Evolutionary conservation across 2,797 vertebrate genomes (phyloP).

Genomic region (Sylvia borin): DNA sequence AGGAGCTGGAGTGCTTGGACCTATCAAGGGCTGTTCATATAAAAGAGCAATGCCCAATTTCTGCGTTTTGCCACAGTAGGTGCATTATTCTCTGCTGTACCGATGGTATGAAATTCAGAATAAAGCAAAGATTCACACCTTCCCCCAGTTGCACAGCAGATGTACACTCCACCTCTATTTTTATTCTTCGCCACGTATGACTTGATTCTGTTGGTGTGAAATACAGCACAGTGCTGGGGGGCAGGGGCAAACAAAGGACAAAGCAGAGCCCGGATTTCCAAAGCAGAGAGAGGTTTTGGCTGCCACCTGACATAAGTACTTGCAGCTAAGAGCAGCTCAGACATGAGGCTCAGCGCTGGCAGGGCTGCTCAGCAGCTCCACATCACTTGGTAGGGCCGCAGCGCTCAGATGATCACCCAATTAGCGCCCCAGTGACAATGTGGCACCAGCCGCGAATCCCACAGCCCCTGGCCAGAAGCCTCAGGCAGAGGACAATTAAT

Average conservation of each 20-base stretch:
- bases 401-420: constrained; percentile 16
- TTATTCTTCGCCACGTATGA: neutral
- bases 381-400: neutral
- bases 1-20: neutral
- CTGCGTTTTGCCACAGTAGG: neutral
- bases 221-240: neutral
- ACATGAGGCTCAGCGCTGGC: neutral
- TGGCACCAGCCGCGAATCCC: neutral
- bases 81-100: neutral
- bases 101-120: neutral
- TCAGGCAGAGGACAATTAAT: neutral
- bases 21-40: neutral
- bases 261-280: constrained; percentile 11
- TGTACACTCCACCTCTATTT: neutral
- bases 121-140: neutral
- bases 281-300: constrained; percentile 15
- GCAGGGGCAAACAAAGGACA: neutral
- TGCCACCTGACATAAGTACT: neutral
- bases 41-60: neutral
- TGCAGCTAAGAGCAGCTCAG: constrained; percentile 14
- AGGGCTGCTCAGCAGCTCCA: neutral
- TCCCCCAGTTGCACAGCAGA: neutral
- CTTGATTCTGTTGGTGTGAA: neutral
- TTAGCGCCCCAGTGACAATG: constrained; percentile 16
- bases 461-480: neutral